A percentile compares a stretch with the other conserved stretches of the same genome.
phyloP scores from a whole-genome alignment of 2,888 invertebrate species.

The Eucera pruinosa region DNA sequence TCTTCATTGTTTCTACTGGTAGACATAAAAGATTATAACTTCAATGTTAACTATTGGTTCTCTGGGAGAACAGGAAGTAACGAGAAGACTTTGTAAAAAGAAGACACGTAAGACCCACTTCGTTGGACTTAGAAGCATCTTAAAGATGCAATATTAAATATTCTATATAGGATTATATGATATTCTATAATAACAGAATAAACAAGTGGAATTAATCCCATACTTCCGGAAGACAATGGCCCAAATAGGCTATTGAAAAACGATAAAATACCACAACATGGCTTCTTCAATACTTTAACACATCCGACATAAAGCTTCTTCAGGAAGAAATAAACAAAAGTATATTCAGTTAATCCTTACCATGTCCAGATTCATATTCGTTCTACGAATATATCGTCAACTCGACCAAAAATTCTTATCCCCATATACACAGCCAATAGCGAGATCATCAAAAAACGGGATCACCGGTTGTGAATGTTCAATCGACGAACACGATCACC shows the following conservation, averaged over 20 bases:
- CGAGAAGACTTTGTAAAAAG: background rate
- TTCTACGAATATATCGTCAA: background rate
- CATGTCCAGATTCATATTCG: background rate
- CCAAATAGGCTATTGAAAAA: background rate
- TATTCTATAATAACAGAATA: background rate
- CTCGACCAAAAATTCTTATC: background rate
- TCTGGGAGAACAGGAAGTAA: background rate
- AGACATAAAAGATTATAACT: background rate
- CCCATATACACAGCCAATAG: slow-evolving; percentile 34
- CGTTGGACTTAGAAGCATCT: background rate
- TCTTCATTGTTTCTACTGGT: background rate
- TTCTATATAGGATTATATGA: background rate
- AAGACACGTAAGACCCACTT: background rate
- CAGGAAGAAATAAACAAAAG: too few relatives aligned
- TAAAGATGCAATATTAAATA: background rate
- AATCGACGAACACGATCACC: slow-evolving; percentile 19
- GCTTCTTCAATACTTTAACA: background rate
- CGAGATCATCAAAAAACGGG: slow-evolving; percentile 10
- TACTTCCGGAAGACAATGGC: slow-evolving; percentile 23
- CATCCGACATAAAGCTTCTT: too few relatives aligned
- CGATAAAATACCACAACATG: background rate
- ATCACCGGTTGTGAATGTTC: slow-evolving; percentile 1
- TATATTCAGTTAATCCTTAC: too few relatives aligned
- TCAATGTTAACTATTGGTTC: background rate
- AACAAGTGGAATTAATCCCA: background rate